Evolutionary conservation across 2,888 invertebrate species (phyloP).

Genomic region (Drosophila melanosoma): DNA sequence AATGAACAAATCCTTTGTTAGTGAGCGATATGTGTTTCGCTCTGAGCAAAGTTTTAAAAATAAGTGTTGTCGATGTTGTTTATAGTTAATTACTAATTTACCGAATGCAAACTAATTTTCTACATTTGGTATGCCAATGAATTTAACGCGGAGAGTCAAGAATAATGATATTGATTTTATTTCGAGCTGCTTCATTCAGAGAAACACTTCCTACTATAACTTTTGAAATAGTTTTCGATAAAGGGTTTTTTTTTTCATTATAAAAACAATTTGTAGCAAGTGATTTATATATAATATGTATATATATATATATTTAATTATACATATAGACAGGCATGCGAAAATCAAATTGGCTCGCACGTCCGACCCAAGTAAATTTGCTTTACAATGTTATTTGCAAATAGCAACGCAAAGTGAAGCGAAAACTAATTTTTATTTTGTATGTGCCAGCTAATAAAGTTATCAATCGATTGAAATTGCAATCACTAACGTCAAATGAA

Average conservation of each 20-base stretch:
- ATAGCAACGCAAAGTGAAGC: slow-evolving; percentile 33
- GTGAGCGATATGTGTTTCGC: background rate
- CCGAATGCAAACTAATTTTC: background rate
- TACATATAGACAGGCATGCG: slow-evolving; percentile 3
- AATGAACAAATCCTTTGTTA: background rate
- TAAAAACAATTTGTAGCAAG: background rate
- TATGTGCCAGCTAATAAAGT: slow-evolving; percentile 71
- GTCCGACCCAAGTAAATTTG: slow-evolving; percentile 40
- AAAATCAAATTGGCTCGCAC: slow-evolving; percentile 40
- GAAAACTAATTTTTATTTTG: slow-evolving; percentile 33
- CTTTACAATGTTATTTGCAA: slow-evolving; percentile 51
- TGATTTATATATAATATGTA: background rate
- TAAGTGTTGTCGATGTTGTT: background rate
- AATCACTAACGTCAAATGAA: slow-evolving; percentile 30
- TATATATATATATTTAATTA: slow-evolving; percentile 1
- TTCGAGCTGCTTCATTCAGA: background rate
- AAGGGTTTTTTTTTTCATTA: background rate
- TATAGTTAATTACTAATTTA: background rate
- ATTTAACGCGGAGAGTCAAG: background rate
- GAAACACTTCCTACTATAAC: background rate
- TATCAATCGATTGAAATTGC: slow-evolving; percentile 68
- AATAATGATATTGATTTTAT: too few relatives aligned
- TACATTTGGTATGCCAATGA: background rate
- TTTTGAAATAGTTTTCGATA: background rate
- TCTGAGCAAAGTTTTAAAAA: background rate